Base-by-base conservation (phyloP, 2,113 vertebrate species). In the Planiliza haematocheilus region DNA sequence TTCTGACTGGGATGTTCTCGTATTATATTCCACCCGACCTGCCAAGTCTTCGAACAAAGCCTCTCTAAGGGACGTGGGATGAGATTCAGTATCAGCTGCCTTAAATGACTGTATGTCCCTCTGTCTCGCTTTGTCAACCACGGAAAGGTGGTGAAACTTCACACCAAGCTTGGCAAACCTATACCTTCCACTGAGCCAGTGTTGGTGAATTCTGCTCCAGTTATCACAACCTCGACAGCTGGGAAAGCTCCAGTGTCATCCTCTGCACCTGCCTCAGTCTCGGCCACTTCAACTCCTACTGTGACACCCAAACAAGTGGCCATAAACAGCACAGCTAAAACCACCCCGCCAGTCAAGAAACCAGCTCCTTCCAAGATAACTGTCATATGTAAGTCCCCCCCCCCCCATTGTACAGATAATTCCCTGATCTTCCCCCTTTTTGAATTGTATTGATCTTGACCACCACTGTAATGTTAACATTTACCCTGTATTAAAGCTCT, bases 141-240 rank as follows among this genome's bases (percentile, higher is more conserved):
- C 69, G 57, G 42, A 79, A 86, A 96, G 96, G 95, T 95, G 73
- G 89, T 95, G 81, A 97, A 95, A 88, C 88, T 96, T 74, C 94
- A 96, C 86, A 93, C 93, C 58, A 95, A 94, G 82, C 82, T 96
- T 37, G 95, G 95, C 14, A 97, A 95, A 69, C 95, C 95, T 42
- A 95, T 96, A 13, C 95, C 95, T 7, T 89, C 93, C 12, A 85
- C 88, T 1, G 94, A 96, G 71, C 94, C 95, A 0, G 85, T 90
- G 13, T 59, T 95, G 11, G 91, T 92, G 46, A 94, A 89, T 85
- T 83, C 93, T 12, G 46, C 91, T 58, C 74, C 91, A 10, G 86
- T 82, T 53, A 20, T 91, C n/a, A 87, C 90, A 6, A 92, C 90
- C 7, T 81, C 84, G 0, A 88, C 88, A 13, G 81, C 92, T 11